phyloP scores from a whole-genome alignment of 2,113 vertebrate species.

The Illadopsis cleaveri region DNA sequence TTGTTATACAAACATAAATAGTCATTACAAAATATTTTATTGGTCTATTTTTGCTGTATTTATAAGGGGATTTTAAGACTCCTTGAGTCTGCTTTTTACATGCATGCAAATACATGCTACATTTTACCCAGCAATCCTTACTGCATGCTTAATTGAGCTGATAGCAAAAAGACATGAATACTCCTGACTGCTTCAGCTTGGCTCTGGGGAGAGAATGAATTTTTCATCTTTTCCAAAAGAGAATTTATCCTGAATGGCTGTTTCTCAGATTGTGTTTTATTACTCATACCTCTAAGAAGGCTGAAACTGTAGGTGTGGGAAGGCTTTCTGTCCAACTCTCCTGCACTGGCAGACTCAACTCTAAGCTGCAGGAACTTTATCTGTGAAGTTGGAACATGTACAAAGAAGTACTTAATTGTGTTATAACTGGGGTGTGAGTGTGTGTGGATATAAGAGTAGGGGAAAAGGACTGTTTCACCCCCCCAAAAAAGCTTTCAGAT shows the following conservation, averaged over 20 bases:
- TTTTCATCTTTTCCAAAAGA: neutral
- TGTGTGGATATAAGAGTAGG: neutral
- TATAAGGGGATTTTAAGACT: slow-evolving; percentile 32
- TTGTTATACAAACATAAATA: slow-evolving; percentile 48
- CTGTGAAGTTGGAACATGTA: neutral
- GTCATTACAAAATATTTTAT: slow-evolving; percentile 55
- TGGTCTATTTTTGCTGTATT: slow-evolving; percentile 42
- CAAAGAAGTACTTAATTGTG: neutral
- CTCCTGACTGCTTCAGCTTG: neutral
- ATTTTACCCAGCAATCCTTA: slow-evolving; percentile 1
- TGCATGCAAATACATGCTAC: neutral
- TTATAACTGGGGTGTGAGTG: neutral
- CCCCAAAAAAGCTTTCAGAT: neutral
- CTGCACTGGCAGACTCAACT: neutral
- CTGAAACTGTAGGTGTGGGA: neutral
- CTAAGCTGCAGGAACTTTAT: neutral
- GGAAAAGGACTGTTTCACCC: accelerated
- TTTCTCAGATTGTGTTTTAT: neutral
- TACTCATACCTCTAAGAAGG: neutral
- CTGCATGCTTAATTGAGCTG: neutral
- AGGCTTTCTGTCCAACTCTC: neutral
- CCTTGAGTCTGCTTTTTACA: neutral
- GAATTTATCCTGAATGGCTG: neutral
- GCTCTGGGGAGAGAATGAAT: slow-evolving; percentile 3
- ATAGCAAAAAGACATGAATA: neutral